Evolutionary conservation across 2,113 vertebrate species (phyloP).

Genomic region (Cryptomyrus ogoouensis): DNA sequence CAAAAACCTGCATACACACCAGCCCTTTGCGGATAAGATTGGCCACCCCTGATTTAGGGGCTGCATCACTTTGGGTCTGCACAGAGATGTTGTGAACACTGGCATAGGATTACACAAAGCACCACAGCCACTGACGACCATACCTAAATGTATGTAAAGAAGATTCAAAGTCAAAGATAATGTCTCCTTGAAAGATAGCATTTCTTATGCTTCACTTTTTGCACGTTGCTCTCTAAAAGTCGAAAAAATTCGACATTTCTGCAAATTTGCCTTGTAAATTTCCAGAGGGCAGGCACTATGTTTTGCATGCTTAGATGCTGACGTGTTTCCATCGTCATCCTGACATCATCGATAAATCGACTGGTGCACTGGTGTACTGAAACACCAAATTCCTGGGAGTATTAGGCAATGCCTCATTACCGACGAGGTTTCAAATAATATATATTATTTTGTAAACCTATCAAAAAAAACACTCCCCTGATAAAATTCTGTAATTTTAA

Average conservation of each 20-base stretch:
- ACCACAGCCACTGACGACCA: neutral
- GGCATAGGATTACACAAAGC: neutral
- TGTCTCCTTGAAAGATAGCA: neutral
- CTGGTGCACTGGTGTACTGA: neutral
- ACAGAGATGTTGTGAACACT: neutral
- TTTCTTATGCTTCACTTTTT: neutral
- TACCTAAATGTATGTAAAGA: neutral
- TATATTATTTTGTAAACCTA: neutral
- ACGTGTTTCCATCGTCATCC: neutral
- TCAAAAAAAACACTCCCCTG: neutral
- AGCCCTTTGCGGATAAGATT: too few species aligned
- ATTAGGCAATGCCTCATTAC: constrained; percentile 4
- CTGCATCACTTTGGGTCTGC: neutral
- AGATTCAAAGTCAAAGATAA: neutral
- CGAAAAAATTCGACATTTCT: neutral
- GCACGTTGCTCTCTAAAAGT: neutral
- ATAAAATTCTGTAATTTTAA: constrained; percentile 2
- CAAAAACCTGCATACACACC: too few species aligned
- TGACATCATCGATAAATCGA: neutral
- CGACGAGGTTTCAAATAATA: neutral
- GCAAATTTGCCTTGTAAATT: neutral
- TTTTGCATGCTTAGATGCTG: constrained; percentile 1
- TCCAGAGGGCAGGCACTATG: neutral
- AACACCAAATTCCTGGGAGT: neutral
- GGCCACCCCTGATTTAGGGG: neutral